These are phyloP conservation scores for Cotesia typhae DNA, from an alignment of 1,140 invertebrate species.

Conservation along the genomic window DNA sequence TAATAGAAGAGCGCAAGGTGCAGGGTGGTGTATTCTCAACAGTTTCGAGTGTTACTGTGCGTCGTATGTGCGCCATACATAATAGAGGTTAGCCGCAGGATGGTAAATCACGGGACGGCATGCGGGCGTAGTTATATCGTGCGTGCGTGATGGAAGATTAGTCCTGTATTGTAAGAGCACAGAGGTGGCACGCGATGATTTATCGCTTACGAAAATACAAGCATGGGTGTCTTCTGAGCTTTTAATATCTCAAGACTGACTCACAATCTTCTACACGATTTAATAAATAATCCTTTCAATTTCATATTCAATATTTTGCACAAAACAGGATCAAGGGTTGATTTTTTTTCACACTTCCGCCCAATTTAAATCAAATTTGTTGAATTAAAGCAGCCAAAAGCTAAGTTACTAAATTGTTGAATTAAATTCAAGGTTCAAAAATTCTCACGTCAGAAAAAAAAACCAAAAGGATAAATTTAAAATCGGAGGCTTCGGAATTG, in stretches of 20 bases:
- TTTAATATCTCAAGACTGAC: conserved; percentile 23
- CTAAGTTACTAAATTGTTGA: no score
- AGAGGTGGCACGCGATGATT: conserved; percentile 60
- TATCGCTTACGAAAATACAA: conserved; percentile 59
- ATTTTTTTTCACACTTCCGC: no score
- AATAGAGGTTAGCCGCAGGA: conserved; percentile 65
- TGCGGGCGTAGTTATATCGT: conserved; percentile 65
- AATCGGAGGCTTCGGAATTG: background rate
- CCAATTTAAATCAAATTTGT: no score
- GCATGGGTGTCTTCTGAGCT: conserved; percentile 37
- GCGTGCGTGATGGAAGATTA: conserved; percentile 65
- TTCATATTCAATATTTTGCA: no score
- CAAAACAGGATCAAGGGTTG: no score
- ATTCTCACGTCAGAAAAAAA: background rate
- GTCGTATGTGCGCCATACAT: conserved; percentile 62
- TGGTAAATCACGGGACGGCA: conserved; percentile 65
- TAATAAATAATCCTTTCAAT: background rate
- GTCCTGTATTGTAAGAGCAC: conserved; percentile 63
- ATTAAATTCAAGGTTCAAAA: no score
- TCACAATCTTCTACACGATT: conserved; percentile 8
- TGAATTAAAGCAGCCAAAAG: no score
- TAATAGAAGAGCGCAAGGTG: conserved; percentile 54
- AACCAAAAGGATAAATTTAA: background rate
- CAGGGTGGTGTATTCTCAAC: conserved; percentile 55
- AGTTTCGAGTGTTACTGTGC: conserved; percentile 61